Evolutionary conservation across 2,888 invertebrate genomes (phyloP).

Genomic region (Aquatica leii): DNA sequence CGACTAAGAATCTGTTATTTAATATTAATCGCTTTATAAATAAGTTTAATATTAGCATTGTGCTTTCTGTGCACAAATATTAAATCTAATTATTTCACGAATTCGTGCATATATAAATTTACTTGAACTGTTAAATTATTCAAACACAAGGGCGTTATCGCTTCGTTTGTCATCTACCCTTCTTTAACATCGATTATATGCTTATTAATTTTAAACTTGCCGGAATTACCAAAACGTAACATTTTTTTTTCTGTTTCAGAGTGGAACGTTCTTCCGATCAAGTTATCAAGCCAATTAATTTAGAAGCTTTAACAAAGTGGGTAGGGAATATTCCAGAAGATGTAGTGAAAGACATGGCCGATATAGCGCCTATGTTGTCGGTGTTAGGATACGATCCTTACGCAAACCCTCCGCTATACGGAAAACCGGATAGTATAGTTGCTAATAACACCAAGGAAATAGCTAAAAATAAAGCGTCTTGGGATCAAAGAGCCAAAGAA

Average conservation of each 20-base stretch:
- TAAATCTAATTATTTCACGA: too few species aligned
- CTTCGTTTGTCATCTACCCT: too few species aligned
- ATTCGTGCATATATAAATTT: too few species aligned
- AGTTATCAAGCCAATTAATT: constrained; percentile 97
- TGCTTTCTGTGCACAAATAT: too few species aligned
- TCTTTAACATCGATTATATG: too few species aligned
- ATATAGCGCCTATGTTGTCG: constrained; percentile 93
- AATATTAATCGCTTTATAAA: too few species aligned
- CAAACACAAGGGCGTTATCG: too few species aligned
- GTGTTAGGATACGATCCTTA: constrained; percentile 94
- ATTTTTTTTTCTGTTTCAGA: constrained; percentile 64
- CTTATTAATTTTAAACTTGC: too few species aligned
- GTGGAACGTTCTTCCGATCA: constrained; percentile 98
- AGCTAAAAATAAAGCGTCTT: constrained; percentile 50
- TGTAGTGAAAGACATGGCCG: constrained; percentile 91
- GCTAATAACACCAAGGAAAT: constrained; percentile 68
- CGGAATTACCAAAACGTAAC: not conserved
- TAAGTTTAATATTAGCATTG: too few species aligned
- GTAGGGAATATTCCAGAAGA: constrained; percentile 89
- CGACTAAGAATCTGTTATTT: too few species aligned
- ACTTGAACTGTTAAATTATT: too few species aligned
- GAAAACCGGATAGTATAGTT: constrained; percentile 79
- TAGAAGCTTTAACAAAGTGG: constrained; percentile 94
- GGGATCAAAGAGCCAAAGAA: constrained; percentile 60
- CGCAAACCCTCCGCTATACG: constrained; percentile 96